Evolutionary conservation across 2,888 invertebrate genomes (phyloP), one percentile per base, ranked within the genome.

Genomic region (Chrysolina oricalcia): DNA sequence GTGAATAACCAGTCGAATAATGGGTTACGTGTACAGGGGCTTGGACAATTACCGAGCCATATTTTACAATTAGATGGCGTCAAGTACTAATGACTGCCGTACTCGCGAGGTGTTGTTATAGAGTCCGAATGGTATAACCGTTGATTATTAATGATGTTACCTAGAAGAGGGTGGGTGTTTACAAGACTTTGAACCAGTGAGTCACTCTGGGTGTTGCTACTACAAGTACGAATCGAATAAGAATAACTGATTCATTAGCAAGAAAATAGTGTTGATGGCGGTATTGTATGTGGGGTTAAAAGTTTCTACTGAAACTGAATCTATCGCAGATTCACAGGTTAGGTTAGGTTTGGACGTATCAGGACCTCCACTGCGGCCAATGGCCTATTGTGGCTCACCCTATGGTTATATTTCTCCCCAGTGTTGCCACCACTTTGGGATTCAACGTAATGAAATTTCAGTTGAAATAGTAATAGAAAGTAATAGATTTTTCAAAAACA

Each of bases 61-160:
- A 80, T 79, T 80, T 81, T 78, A 80, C 81, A 81, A 81, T 81
- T 80, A 81, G 78, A 62, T 48, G 66, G 66, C 71, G 75, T 70
- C 70, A 53, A 68, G 56, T 40, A 41, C 53, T 68, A 68, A 50
- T 68, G 53, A 68, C 41, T 68, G 23, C 68, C 23, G 13, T 35
- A 21, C n/a, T 53, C 19, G 68, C 27, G 15, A 53, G 68, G 27
- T 53, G 50, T 68, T 53, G 53, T 53, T 53, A 53, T 50, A 19
- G 35, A 13, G 53, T 59, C 17, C 27, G 35, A 59, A 19, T 15
- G 27, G 23, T 59, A 10, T 21, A 59, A 59, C 13, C 8, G 23
- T 59, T 59, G 59, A 59, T 59, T 59, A 59, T 59, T 59, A 35
- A 59, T 59, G 59, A 11, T 59, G 9, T 15, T 27, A 15, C 2